These are phyloP conservation scores for Torymus aiolomorphi DNA, from an alignment of 2,888 invertebrate genomes.

Conservation along the genomic window DNA sequence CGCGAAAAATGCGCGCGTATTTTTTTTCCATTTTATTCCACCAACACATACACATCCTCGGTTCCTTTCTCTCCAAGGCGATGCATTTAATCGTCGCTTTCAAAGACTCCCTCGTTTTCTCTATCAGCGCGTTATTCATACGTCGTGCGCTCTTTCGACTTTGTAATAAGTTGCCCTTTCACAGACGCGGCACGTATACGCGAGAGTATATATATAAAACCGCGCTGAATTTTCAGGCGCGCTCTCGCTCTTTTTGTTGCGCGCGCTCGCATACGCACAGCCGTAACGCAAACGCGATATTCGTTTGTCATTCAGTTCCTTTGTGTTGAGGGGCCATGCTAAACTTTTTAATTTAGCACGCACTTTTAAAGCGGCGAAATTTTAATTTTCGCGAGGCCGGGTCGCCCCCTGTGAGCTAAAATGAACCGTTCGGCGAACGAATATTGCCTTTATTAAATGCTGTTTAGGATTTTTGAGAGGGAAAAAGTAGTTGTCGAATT, in stretches of 20 bases:
- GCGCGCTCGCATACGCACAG: background rate
- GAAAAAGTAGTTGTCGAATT: no score
- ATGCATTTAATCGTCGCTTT: conserved; percentile 27
- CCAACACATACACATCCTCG: background rate
- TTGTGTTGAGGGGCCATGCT: background rate
- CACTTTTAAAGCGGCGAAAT: background rate
- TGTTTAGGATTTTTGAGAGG: no score
- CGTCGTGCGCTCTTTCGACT: background rate
- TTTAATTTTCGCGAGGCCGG: background rate
- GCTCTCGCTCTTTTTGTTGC: background rate
- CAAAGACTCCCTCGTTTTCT: background rate
- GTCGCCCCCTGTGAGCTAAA: no score
- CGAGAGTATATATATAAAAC: background rate
- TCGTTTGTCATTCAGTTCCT: conserved; percentile 26
- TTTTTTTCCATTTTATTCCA: background rate
- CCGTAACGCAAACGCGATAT: background rate
- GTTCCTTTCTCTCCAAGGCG: conserved; percentile 10
- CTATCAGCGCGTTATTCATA: background rate
- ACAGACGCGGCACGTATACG: background rate
- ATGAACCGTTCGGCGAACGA: no score
- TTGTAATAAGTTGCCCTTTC: background rate
- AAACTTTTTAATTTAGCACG: conserved; percentile 11
- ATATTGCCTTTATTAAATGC: no score
- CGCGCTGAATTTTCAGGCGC: background rate
- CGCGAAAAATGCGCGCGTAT: background rate